Conservation (phyloP, 2,797 vertebrate genomes). For the Alcedo quadribrachys region DNA sequence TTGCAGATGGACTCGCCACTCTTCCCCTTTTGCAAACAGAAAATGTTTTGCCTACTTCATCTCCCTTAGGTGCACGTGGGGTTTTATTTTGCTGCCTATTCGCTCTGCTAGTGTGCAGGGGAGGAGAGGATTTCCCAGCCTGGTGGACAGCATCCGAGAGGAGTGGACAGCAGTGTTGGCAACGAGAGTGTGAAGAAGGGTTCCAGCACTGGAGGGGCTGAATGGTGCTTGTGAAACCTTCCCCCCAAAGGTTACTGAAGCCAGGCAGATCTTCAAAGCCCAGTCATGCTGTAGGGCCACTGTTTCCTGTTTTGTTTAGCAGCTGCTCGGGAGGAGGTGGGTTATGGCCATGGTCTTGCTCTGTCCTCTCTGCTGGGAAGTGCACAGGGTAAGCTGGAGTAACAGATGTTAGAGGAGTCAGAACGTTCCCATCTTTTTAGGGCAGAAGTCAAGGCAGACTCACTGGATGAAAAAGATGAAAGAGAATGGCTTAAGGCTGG, state of each 20-base stretch:
- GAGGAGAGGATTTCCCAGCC: neutral
- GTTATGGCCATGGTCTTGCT: neutral
- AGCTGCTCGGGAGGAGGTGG: constrained; percentile 11
- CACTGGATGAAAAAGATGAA: neutral
- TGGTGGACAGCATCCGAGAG: rapidly evolving
- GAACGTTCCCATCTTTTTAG: neutral
- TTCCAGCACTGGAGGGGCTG: neutral
- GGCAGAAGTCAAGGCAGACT: neutral
- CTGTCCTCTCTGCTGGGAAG: neutral
- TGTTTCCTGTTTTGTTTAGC: constrained; percentile 8
- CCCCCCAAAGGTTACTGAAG: neutral
- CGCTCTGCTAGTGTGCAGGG: neutral
- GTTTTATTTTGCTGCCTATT: neutral
- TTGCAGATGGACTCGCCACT: neutral
- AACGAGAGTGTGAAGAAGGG: neutral
- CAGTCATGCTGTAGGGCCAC: rapidly evolving
- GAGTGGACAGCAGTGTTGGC: neutral
- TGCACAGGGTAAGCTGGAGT: neutral
- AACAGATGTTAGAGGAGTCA: neutral
- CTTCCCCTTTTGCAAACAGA: neutral
- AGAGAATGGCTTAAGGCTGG: neutral
- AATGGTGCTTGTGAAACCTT: neutral
- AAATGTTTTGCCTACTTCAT: neutral
- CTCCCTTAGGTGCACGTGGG: neutral
- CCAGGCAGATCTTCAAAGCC: neutral